Conservation (phyloP, 2,888 invertebrate species). For the Cryptocheilus praepositus region DNA sequence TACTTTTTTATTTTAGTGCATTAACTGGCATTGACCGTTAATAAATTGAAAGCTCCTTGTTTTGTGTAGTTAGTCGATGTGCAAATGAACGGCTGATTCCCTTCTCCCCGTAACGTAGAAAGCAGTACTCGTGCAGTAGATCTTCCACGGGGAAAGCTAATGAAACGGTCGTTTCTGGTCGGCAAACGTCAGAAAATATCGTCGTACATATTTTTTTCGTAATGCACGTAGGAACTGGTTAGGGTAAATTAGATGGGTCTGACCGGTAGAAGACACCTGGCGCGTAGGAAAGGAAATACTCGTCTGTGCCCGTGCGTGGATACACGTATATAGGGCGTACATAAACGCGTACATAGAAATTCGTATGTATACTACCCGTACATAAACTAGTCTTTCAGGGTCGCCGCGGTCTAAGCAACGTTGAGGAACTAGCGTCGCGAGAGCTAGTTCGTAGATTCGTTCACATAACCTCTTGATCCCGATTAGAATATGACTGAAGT, state of each 20-base stretch:
- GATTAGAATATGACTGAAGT: conserved; percentile 70
- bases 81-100: no score
- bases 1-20: no score
- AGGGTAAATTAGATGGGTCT: conserved; percentile 54
- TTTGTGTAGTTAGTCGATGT: no score
- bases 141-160: not conserved
- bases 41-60: no score
- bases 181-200: conserved; percentile 14
- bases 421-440: conserved; percentile 62
- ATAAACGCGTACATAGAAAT: conserved; percentile 1
- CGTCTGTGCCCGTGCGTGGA: conserved; percentile 45
- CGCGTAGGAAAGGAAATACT: conserved; percentile 64
- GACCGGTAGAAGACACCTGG: conserved; percentile 68
- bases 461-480: conserved; percentile 74
- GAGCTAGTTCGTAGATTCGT: conserved; percentile 63
- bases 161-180: conserved; percentile 27
- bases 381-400: conserved; percentile 3
- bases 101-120: no score
- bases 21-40: no score
- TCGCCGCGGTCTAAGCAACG: conserved; percentile 16
- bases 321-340: conserved; percentile 45
- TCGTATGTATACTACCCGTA: conserved; percentile 13
- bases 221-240: conserved; percentile 52
- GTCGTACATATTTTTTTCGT: conserved; percentile 26
- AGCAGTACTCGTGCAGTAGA: no score